A percentile compares a stretch with the other conserved stretches of the same genome.
Evolutionary conservation across 2,113 vertebrate species (phyloP).

Genomic region (Poicephalus meyeri): DNA sequence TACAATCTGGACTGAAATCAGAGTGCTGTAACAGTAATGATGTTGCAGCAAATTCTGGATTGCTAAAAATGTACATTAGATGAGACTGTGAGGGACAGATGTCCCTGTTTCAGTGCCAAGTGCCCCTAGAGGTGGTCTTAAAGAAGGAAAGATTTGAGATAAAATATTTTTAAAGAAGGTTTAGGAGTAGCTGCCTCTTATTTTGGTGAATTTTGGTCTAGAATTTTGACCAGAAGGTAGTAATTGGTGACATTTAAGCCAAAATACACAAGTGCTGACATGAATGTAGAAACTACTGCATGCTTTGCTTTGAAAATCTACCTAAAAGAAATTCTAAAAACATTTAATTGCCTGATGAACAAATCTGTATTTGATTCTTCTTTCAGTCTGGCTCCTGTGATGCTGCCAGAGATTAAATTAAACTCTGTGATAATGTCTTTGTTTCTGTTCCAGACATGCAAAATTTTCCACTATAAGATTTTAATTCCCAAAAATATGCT

Average conservation of each 20-base stretch:
- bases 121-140: neutral
- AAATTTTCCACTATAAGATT: neutral
- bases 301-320: conserved; percentile 2
- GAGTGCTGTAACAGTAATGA: neutral
- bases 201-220: neutral
- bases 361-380: conserved; percentile 9
- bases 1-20: neutral
- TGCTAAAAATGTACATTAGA: neutral
- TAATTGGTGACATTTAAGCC: neutral
- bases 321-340: neutral
- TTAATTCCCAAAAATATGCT: neutral
- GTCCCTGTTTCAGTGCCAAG: neutral
- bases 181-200: neutral
- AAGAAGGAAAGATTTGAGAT: neutral
- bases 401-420: neutral
- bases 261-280: neutral
- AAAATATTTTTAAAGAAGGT: neutral
- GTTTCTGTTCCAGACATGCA: neutral
- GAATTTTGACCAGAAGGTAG: neutral
- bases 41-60: neutral
- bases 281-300: neutral
- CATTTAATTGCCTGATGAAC: neutral
- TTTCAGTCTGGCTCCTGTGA: neutral
- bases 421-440: neutral
- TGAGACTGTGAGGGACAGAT: neutral